Conservation (phyloP, 1,140 invertebrate genomes). For the Caerostris extrusa region DNA sequence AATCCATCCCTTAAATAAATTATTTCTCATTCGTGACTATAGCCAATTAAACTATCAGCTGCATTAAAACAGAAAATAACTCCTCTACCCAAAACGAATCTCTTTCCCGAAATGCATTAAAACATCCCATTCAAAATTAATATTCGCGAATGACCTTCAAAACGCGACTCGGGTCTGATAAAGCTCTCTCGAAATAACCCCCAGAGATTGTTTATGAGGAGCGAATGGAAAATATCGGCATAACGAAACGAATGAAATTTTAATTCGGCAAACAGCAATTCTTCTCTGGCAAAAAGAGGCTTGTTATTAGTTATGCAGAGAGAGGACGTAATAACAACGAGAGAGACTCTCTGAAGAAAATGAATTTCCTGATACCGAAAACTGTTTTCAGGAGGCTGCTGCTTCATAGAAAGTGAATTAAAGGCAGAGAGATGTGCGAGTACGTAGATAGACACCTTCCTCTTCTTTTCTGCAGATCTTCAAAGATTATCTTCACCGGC, state of each 20-base stretch:
- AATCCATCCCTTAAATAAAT: background rate
- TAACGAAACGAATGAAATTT: slow-evolving; percentile 56
- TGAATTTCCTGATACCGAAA: slow-evolving; percentile 57
- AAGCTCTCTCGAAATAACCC: background rate
- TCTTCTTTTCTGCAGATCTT: background rate
- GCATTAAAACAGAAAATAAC: background rate
- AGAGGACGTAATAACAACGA: background rate
- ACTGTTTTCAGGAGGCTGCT: slow-evolving; percentile 49
- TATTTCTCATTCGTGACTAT: background rate
- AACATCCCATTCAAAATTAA: slow-evolving; percentile 36
- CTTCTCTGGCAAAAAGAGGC: slow-evolving; percentile 8
- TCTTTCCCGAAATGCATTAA: background rate
- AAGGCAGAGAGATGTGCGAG: background rate
- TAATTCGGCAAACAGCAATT: slow-evolving; percentile 34
- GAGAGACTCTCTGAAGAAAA: slow-evolving; percentile 13
- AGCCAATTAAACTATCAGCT: background rate
- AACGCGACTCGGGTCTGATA: background rate
- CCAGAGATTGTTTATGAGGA: slow-evolving; percentile 55
- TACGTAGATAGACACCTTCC: background rate
- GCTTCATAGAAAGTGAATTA: slow-evolving; percentile 60
- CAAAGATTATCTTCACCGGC: background rate
- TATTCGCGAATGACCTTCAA: slow-evolving; percentile 8
- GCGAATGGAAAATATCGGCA: background rate
- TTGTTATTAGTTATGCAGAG: slow-evolving; percentile 51
- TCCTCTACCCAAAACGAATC: background rate